These are phyloP conservation scores for Physeter macrocephalus DNA, from an alignment of 2,113 vertebrate species.

Conservation along the genomic window DNA sequence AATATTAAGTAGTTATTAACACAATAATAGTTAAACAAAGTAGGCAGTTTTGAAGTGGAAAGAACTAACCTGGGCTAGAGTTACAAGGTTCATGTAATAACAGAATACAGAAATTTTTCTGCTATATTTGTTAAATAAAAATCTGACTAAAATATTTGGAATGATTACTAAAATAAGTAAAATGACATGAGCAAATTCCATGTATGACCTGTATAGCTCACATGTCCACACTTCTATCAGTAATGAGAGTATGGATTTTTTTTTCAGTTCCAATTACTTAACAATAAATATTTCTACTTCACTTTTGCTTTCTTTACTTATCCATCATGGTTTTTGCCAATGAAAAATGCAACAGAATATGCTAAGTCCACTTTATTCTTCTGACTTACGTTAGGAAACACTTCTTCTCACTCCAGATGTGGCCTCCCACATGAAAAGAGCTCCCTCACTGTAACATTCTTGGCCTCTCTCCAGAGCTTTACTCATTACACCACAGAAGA, in stretches of 20 bases:
- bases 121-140: neutral
- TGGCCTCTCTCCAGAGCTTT: neutral
- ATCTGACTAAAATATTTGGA: neutral
- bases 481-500: neutral
- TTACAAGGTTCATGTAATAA: neutral
- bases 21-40: neutral
- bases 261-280: neutral
- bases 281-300: neutral
- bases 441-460: neutral
- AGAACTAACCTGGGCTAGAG: neutral
- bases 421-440: neutral
- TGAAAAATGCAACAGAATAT: neutral
- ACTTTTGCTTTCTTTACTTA: neutral
- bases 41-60: neutral
- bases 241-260: neutral
- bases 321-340: neutral
- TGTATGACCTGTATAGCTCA: neutral
- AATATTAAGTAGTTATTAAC: neutral
- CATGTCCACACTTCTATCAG: neutral
- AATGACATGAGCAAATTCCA: neutral
- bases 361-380: neutral
- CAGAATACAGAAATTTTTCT: neutral
- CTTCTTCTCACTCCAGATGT: neutral
- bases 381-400: neutral
- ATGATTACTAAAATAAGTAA: neutral